Evolutionary conservation across 2,888 invertebrate species (phyloP).

Genomic region (Zaprionus obscuricornis): DNA sequence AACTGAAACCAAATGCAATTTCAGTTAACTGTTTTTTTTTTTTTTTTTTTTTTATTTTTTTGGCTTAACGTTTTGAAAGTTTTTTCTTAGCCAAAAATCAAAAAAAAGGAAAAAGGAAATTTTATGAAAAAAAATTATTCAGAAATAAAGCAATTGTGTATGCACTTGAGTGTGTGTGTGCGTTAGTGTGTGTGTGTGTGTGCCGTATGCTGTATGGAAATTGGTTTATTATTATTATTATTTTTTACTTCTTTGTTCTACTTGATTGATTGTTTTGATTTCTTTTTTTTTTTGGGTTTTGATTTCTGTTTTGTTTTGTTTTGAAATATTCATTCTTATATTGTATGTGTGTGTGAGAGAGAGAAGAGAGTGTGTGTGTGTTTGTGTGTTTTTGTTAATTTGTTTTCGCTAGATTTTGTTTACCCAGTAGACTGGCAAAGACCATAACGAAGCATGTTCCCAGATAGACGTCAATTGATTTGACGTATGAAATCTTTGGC

Average conservation of each 20-base stretch:
- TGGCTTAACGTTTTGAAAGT: constrained; percentile 2
- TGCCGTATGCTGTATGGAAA: not conserved
- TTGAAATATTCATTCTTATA: constrained; percentile 7
- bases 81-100: not conserved
- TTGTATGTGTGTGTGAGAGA: constrained; percentile 25
- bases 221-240: constrained; percentile 21
- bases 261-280: constrained; percentile 34
- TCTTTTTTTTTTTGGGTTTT: constrained; percentile 32
- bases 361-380: constrained; percentile 17
- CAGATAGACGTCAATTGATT: constrained; percentile 98
- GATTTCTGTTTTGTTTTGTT: constrained; percentile 15
- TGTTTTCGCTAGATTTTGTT: constrained; percentile 81
- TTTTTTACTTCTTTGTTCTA: constrained; percentile 36
- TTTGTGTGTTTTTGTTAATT: constrained; percentile 31
- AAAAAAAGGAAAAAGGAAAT: constrained; percentile 3
- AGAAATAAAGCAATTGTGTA: constrained; percentile 1
- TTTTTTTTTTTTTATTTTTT: constrained; percentile 13
- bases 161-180: not conserved
- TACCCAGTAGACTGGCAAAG: constrained; percentile 97
- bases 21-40: not conserved
- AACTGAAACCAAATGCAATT: constrained; percentile 7
- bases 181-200: constrained; percentile 28
- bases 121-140: not conserved
- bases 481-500: constrained; percentile 99
- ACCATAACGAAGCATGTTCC: constrained; percentile 99